phyloP scores from a whole-genome alignment of 2,888 invertebrate species.

The Melolontha melolontha region DNA sequence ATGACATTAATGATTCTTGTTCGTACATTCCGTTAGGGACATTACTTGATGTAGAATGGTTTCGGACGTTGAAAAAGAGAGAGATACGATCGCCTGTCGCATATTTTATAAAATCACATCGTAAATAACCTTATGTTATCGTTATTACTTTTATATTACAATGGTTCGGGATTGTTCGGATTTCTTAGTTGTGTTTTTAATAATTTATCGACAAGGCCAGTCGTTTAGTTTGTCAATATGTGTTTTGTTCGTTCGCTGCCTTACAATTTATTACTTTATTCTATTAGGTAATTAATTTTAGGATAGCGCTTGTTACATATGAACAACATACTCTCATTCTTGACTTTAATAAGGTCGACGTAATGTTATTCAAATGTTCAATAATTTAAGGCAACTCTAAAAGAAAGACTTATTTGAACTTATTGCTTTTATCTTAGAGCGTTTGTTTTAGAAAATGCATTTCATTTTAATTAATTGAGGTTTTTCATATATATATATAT shows the following conservation, averaged over 20 bases:
- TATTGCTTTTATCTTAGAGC: constrained; percentile 18
- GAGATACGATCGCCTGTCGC: constrained; percentile 48
- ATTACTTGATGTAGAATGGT: constrained; percentile 51
- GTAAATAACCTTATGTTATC: constrained; percentile 50
- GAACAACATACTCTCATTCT: constrained; percentile 22
- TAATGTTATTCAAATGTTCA: constrained; percentile 28
- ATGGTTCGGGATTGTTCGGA: constrained; percentile 39
- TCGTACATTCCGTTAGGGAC: constrained; percentile 49
- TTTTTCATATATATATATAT: too few relatives aligned
- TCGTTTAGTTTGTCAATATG: constrained; percentile 32
- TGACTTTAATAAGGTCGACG: constrained; percentile 16
- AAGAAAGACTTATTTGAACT: constrained; percentile 1
- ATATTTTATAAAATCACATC: constrained; percentile 52
- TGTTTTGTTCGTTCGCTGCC: constrained; percentile 26
- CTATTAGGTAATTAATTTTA: constrained; percentile 36
- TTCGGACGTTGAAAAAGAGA: constrained; percentile 47
- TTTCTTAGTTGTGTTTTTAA: constrained; percentile 37
- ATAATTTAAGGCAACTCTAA: constrained; percentile 28
- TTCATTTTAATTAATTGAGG: too few relatives aligned
- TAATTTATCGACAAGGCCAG: constrained; percentile 34
- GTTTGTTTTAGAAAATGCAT: not conserved
- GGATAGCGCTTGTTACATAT: constrained; percentile 16
- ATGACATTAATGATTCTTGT: constrained; percentile 58
- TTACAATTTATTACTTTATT: constrained; percentile 37
- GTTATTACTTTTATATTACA: constrained; percentile 46